These are phyloP conservation scores for Cosmia trapezina DNA, from an alignment of 2,888 invertebrate genomes.

Conservation along the genomic window DNA sequence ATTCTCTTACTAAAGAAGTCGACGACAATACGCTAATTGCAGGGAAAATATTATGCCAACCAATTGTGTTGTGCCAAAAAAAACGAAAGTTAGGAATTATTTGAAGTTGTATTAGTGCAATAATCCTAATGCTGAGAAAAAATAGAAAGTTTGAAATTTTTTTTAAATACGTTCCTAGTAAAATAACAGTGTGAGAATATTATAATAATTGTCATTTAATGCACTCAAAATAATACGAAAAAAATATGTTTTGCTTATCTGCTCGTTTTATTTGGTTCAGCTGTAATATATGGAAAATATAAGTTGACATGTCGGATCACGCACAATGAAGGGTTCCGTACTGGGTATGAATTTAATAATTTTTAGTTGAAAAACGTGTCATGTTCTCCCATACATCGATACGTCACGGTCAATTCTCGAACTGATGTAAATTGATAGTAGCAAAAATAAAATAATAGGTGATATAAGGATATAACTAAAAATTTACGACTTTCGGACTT, in stretches of 20 bases:
- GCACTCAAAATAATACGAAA: neutral
- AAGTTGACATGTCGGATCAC: neutral
- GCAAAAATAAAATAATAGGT: neutral
- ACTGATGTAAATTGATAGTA: neutral
- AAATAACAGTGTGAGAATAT: constrained; percentile 18
- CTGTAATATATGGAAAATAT: too few species aligned
- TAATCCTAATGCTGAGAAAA: constrained; percentile 24
- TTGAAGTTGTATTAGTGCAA: constrained; percentile 43
- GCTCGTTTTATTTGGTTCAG: neutral
- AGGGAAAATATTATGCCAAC: constrained; percentile 34
- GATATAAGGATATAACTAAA: neutral
- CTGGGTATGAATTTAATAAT: too few species aligned
- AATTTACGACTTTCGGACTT: neutral
- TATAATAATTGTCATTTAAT: neutral
- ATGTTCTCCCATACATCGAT: too few species aligned
- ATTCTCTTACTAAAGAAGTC: neutral
- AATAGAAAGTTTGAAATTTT: constrained; percentile 42
- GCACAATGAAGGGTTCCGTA: neutral
- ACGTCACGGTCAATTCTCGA: too few species aligned
- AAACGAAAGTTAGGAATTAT: constrained; percentile 52
- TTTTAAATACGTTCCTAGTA: constrained; percentile 2
- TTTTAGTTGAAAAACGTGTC: too few species aligned
- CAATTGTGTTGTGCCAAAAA: constrained; percentile 21
- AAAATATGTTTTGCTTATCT: neutral
- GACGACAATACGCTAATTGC: constrained; percentile 32